Conservation (phyloP, 2,888 invertebrate species). For the Thymelicus sylvestris region DNA sequence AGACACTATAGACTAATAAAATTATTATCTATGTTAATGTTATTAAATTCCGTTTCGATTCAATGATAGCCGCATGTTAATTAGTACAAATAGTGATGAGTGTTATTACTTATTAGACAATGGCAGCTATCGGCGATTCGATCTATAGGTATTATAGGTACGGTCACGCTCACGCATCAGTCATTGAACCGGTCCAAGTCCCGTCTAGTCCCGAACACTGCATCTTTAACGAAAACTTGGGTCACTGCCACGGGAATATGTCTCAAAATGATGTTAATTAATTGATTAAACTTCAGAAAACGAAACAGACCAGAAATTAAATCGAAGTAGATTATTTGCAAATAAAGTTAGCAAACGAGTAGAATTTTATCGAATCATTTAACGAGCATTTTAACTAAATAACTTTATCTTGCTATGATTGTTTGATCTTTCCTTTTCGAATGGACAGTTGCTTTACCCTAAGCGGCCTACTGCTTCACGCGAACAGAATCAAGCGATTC, state of each 20-base stretch:
- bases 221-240: conserved; percentile 14
- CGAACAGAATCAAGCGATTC: too few species aligned
- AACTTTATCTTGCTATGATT: too few species aligned
- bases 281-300: background rate
- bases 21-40: background rate
- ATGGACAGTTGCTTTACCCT: too few species aligned
- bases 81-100: conserved; percentile 21
- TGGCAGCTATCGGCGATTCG: conserved; percentile 1
- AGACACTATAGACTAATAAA: too few species aligned
- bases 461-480: too few species aligned
- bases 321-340: too few species aligned
- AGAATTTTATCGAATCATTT: too few species aligned
- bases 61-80: conserved; percentile 10
- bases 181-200: conserved; percentile 42
- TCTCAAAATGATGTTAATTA: background rate
- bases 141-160: background rate
- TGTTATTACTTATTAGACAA: conserved; percentile 8
- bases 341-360: too few species aligned
- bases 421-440: too few species aligned
- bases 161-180: conserved; percentile 40
- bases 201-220: conserved; percentile 32
- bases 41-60: too few species aligned
- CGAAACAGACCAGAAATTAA: too few species aligned
- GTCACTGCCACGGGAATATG: conserved; percentile 22
- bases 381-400: too few species aligned